phyloP scores from a whole-genome alignment of 2,113 vertebrate genomes.

The Dicerorhinus sumatrensis region DNA sequence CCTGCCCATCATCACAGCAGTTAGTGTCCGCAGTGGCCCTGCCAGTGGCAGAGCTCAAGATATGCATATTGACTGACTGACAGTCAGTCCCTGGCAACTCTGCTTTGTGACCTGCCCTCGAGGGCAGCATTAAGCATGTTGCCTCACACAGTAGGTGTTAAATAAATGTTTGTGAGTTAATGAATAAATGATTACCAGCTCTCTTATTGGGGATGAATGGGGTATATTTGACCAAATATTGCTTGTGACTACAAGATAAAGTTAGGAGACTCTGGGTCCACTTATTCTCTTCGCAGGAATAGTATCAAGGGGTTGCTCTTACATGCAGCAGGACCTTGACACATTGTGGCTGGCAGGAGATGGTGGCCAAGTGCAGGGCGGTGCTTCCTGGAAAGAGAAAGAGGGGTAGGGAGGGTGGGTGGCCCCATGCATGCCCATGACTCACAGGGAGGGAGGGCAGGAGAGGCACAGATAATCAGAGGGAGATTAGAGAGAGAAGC shows the following conservation, averaged over 20 bases:
- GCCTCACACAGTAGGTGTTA: neutral
- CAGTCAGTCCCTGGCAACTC: neutral
- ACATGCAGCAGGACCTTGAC: slow-evolving; percentile 90
- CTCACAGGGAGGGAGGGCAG: slow-evolving; percentile 53
- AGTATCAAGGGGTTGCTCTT: neutral
- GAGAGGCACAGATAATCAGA: slow-evolving; percentile 77
- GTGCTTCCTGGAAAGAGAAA: slow-evolving; percentile 84
- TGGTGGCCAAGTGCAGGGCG: slow-evolving; percentile 88
- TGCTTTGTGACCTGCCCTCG: neutral
- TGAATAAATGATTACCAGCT: neutral
- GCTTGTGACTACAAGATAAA: neutral
- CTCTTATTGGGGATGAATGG: neutral
- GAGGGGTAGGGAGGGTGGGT: neutral
- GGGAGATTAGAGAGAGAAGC: slow-evolving; percentile 76
- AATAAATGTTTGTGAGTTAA: neutral
- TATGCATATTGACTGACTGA: neutral
- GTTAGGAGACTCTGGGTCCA: neutral
- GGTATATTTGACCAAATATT: neutral
- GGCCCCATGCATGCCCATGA: slow-evolving; percentile 21
- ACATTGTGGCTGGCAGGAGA: slow-evolving; percentile 88
- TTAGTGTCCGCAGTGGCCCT: neutral
- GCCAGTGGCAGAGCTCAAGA: neutral
- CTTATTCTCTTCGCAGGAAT: neutral
- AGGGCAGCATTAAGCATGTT: neutral
- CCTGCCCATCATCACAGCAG: neutral